Conservation (phyloP, 2,797 vertebrate genomes). For the Cyclura pinguis region DNA sequence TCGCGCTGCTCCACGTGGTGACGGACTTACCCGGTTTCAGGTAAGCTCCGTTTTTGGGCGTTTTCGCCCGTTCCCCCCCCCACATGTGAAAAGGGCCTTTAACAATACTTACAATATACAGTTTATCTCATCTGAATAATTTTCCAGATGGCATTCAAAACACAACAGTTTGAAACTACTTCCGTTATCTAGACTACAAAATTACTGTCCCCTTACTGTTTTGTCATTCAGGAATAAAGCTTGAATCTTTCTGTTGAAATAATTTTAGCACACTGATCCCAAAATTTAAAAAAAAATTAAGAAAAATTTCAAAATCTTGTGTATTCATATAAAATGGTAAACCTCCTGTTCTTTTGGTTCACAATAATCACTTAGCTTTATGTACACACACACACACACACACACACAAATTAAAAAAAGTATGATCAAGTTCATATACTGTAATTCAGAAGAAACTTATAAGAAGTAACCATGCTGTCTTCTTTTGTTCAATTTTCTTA, state of each 20-base stretch:
- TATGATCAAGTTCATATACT: not conserved
- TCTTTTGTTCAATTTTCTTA: slow-evolving; percentile 19
- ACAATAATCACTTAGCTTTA: slow-evolving; percentile 3
- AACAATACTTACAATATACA: slow-evolving; percentile 2
- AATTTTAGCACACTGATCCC: not conserved
- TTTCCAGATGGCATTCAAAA: slow-evolving; percentile 6
- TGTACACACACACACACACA: not conserved
- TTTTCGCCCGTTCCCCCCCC: no score
- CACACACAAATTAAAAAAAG: no score
- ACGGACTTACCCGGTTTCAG: no score
- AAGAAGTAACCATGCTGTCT: slow-evolving; percentile 1
- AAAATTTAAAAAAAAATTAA: no score
- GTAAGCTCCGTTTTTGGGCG: no score
- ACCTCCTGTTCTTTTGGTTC: not conserved
- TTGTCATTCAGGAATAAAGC: not conserved
- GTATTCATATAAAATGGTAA: not conserved
- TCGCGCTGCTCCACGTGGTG: no score
- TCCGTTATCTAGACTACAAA: not conserved
- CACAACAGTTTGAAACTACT: not conserved
- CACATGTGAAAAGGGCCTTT: no score
- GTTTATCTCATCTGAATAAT: slow-evolving; percentile 5
- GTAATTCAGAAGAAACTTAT: not conserved
- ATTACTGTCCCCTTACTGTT: not conserved
- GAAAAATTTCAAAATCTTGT: no score
- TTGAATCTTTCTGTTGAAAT: not conserved